Percentiles rank a stretch among this genome's conserved stretches.
These are phyloP conservation scores for Dyspetes luteomarginatus DNA, from an alignment of 2,888 invertebrate species.

Conservation along the genomic window DNA sequence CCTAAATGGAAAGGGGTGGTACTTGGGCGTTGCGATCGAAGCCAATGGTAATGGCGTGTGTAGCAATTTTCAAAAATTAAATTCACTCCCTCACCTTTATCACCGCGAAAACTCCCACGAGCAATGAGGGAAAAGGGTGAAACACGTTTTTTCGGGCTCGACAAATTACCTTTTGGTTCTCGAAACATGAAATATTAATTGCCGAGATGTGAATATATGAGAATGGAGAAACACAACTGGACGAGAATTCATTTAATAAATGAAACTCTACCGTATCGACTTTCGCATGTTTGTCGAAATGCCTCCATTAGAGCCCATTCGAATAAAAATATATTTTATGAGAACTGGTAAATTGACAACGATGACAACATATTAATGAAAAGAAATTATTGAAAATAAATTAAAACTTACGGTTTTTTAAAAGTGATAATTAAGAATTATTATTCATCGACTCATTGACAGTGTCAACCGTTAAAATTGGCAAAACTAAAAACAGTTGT, in stretches of 20 bases:
- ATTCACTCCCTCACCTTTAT: not conserved
- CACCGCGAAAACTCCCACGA: not conserved
- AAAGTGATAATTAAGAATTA: too few relatives aligned
- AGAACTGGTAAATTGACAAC: too few relatives aligned
- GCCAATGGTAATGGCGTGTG: conserved; percentile 7
- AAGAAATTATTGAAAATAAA: too few relatives aligned
- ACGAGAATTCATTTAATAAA: not conserved
- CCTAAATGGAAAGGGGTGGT: not conserved
- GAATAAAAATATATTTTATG: not conserved
- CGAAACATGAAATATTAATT: conserved; percentile 39
- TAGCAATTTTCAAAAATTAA: conserved; percentile 46
- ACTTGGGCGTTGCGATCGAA: conserved; percentile 3
- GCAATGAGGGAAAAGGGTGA: not conserved
- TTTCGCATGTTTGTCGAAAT: not conserved
- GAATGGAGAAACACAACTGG: not conserved
- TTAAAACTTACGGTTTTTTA: too few relatives aligned
- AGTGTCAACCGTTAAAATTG: conserved; percentile 27
- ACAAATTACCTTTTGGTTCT: conserved; percentile 10
- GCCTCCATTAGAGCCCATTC: not conserved
- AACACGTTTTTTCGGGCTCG: conserved; percentile 13
- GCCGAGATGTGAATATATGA: not conserved
- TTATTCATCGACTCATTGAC: not conserved
- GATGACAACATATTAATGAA: not conserved
- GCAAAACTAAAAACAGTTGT: conserved; percentile 40
- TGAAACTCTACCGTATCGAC: not conserved